A percentile compares a stretch with the other conserved stretches of the same genome.
Evolutionary conservation across 2,113 vertebrate genomes (phyloP).

Genomic region (Orientallactaga bullata): DNA sequence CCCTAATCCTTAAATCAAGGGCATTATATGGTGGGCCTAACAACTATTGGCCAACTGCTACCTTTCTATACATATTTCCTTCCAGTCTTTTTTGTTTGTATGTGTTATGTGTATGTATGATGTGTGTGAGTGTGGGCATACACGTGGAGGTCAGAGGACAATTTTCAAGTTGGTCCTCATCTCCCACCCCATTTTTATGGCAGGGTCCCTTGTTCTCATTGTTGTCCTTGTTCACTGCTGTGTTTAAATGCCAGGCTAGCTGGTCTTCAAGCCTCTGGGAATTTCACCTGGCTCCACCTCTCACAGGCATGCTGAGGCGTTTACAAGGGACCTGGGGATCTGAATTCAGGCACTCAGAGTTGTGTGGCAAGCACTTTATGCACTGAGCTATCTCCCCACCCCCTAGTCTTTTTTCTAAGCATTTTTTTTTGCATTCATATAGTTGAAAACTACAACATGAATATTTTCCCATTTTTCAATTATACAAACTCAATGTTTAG

Average conservation of each 20-base stretch:
- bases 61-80: neutral
- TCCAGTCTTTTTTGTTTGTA: neutral
- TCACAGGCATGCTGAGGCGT: too few species aligned
- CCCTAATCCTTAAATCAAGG: neutral
- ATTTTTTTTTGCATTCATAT: neutral
- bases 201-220: too few species aligned
- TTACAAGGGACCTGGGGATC: neutral
- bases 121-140: too few species aligned
- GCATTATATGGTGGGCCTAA: neutral
- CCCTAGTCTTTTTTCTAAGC: neutral
- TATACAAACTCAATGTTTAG: constrained; percentile 14
- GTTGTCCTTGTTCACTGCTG: too few species aligned
- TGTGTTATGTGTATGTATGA: too few species aligned
- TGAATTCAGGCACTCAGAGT: neutral
- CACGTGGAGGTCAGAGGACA: too few species aligned
- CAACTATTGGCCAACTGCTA: neutral
- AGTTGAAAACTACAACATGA: neutral
- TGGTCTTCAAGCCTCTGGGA: too few species aligned
- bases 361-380: too few species aligned
- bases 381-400: neutral
- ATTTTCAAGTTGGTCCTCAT: too few species aligned
- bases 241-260: too few species aligned
- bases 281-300: too few species aligned
- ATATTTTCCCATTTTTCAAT: constrained; percentile 3
- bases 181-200: too few species aligned